Conservation (phyloP, 2,797 vertebrate genomes). For the Alauda arvensis region DNA sequence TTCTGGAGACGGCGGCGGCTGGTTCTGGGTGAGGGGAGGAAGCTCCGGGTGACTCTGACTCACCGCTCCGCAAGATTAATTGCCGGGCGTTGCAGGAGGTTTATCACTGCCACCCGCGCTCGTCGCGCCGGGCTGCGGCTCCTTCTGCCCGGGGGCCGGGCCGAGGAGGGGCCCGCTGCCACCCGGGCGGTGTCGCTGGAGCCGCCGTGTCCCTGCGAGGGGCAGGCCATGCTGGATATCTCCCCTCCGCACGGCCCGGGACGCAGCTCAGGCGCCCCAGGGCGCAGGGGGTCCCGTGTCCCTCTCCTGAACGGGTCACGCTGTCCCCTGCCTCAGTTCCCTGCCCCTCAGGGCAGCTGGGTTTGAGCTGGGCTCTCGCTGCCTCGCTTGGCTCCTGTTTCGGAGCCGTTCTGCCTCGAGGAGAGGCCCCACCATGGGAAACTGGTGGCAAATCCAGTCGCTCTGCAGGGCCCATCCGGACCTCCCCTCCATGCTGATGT, state of each 20-base stretch:
- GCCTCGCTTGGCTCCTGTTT: background rate
- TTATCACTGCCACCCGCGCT: conserved; percentile 63
- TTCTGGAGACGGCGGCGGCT: conserved; percentile 47
- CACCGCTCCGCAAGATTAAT: conserved; percentile 73
- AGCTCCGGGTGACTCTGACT: conserved; percentile 48
- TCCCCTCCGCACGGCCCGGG: background rate
- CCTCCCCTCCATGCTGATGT: background rate
- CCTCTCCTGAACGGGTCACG: fast-evolving
- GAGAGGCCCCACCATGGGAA: background rate
- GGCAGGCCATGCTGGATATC: background rate
- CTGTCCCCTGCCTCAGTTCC: background rate
- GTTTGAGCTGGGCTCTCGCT: background rate
- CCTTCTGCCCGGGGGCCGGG: background rate
- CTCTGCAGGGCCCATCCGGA: background rate
- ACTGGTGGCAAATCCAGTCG: background rate
- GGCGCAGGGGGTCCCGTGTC: background rate
- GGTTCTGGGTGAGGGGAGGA: conserved; percentile 26
- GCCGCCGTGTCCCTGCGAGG: fast-evolving
- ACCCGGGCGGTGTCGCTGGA: background rate
- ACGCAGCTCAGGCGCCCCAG: background rate
- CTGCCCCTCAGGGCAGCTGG: background rate
- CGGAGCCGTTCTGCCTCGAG: background rate
- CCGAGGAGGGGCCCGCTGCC: background rate
- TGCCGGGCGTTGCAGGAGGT: conserved; percentile 47
- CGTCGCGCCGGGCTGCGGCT: conserved; percentile 30